A percentile compares a stretch with the other conserved stretches of the same genome.
These are phyloP conservation scores for Phalacrocorax brasilianus DNA, from an alignment of 2,113 vertebrate genomes.

Conservation along the genomic window DNA sequence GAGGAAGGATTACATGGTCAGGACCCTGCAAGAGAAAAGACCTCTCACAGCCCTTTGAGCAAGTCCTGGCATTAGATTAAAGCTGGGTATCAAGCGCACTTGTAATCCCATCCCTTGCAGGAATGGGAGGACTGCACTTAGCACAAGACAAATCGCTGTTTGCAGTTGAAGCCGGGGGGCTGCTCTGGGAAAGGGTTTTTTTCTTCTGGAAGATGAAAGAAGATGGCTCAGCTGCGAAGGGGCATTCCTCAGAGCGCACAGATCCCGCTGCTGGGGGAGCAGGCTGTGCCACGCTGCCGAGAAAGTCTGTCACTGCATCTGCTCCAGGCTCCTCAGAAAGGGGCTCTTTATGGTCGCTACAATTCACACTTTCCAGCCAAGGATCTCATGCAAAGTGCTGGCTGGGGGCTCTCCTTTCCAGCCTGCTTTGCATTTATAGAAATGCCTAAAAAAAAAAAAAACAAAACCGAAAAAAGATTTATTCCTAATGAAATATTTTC, in stretches of 20 bases:
- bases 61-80: neutral
- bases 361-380: neutral
- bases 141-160: neutral
- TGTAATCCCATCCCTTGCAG: neutral
- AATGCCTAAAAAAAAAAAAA: neutral
- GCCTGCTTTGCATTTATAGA: rapidly evolving
- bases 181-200: neutral
- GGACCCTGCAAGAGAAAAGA: neutral
- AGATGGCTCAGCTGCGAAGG: neutral
- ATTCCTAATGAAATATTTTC: neutral
- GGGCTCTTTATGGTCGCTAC: neutral
- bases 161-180: neutral
- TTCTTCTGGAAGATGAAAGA: neutral
- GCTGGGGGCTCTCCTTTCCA: neutral
- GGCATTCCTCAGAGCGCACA: neutral
- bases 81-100: neutral
- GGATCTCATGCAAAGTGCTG: neutral
- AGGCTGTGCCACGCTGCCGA: neutral
- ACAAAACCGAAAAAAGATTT: neutral
- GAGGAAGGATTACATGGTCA: neutral
- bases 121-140: neutral
- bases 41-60: neutral
- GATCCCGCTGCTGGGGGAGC: neutral
- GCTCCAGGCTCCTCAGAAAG: neutral
- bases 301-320: neutral